A percentile compares a stretch with the other conserved stretches of the same genome.
Conservation (phyloP, 2,888 invertebrate species). For the Megastigmus dorsalis region DNA sequence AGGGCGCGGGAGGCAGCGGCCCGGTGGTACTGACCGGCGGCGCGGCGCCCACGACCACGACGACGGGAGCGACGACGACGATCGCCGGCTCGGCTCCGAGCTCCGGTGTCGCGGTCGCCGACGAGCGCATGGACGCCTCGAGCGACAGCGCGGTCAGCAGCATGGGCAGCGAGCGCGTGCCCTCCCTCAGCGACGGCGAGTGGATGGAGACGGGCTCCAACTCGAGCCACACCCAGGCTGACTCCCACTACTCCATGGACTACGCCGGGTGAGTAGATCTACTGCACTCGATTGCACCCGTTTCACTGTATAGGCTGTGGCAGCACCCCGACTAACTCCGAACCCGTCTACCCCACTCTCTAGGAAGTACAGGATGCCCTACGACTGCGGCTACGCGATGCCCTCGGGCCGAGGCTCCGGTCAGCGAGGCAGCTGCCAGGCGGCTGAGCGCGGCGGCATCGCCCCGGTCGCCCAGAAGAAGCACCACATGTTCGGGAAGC, state of each 20-base stretch:
- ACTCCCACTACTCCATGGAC: slow-evolving; percentile 82
- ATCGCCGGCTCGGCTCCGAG: too few relatives aligned
- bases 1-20: slow-evolving; percentile 66
- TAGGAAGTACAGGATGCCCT: slow-evolving; percentile 83
- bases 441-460: slow-evolving; percentile 36
- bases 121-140: slow-evolving; percentile 86
- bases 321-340: neutral
- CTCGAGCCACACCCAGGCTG: slow-evolving; percentile 81
- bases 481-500: slow-evolving; percentile 93
- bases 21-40: slow-evolving; percentile 74
- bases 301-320: too few relatives aligned
- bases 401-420: neutral
- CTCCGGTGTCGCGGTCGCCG: slow-evolving; percentile 74
- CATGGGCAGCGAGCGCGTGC: slow-evolving; percentile 93
- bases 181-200: slow-evolving; percentile 90
- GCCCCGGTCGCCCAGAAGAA: slow-evolving; percentile 89
- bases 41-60: slow-evolving; percentile 91
- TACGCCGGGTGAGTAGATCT: slow-evolving; percentile 76
- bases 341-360: slow-evolving; percentile 56
- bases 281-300: too few relatives aligned
- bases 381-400: slow-evolving; percentile 81
- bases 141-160: slow-evolving; percentile 95
- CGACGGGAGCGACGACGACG: slow-evolving; percentile 73
- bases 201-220: slow-evolving; percentile 93
- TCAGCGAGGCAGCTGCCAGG: slow-evolving; percentile 15